Percentiles rank a stretch among this genome's conserved stretches.
Evolutionary conservation across 2,113 vertebrate species (phyloP).

Genomic region (Strigops habroptila): DNA sequence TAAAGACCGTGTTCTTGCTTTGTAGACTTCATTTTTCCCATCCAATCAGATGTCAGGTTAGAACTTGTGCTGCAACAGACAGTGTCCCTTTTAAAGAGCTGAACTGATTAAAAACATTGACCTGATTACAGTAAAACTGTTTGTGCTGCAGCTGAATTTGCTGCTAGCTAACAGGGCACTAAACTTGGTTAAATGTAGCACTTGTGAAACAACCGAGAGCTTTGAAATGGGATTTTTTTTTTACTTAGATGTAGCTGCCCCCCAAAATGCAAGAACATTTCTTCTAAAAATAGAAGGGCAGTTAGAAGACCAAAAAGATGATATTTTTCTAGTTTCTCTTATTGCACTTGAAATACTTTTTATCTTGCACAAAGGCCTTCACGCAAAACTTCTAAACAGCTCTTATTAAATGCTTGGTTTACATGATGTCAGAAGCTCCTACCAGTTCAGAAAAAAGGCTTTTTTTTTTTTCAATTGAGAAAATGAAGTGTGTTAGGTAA

Average conservation of each 20-base stretch:
- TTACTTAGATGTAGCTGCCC: not conserved
- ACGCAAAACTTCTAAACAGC: conserved; percentile 69
- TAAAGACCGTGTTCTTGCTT: conserved; percentile 24
- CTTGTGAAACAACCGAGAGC: not conserved
- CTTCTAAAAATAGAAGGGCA: conserved; percentile 18
- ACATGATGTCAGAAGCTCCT: conserved; percentile 70
- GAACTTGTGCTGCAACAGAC: conserved; percentile 52
- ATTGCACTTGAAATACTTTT: conserved; percentile 67
- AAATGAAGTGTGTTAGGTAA: conserved; percentile 68
- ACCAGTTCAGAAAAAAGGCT: conserved; percentile 52
- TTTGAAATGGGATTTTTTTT: conserved; percentile 33
- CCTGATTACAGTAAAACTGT: conserved; percentile 52
- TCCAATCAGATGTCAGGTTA: conserved; percentile 53
- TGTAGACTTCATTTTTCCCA: conserved; percentile 46
- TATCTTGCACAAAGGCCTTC: conserved; percentile 71
- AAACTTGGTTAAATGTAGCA: conserved; percentile 2
- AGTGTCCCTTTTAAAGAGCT: conserved; percentile 60
- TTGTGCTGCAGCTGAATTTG: conserved; percentile 51
- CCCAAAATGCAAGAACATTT: conserved; percentile 28
- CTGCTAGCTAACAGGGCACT: conserved; percentile 33
- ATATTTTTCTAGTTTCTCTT: conserved; percentile 57
- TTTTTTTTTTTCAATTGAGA: conserved; percentile 55
- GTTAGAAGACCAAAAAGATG: conserved; percentile 17
- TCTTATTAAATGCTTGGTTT: conserved; percentile 71
- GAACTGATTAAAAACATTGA: conserved; percentile 62